These are phyloP conservation scores for Actias luna DNA, from an alignment of 2,888 invertebrate species.

Conservation along the genomic window DNA sequence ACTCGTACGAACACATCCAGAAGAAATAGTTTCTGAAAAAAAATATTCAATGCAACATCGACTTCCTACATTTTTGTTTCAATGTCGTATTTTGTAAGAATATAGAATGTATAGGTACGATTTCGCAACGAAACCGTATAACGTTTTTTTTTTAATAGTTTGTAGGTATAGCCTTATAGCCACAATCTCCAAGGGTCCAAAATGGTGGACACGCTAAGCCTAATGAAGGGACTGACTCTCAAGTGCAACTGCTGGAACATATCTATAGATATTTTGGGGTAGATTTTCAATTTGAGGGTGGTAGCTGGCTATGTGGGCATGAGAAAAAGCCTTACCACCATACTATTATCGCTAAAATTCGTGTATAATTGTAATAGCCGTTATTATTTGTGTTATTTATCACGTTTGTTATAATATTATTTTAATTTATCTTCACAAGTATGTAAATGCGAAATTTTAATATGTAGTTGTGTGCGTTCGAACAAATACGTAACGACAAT, in stretches of 20 bases:
- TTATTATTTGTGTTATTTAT: neutral
- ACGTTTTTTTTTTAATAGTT: neutral
- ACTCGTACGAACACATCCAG: neutral
- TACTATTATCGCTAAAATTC: too few relatives aligned
- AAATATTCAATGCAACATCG: neutral
- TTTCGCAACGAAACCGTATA: neutral
- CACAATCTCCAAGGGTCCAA: too few relatives aligned
- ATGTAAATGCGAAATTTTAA: slow-evolving; percentile 16
- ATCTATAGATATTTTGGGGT: too few relatives aligned
- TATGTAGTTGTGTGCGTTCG: slow-evolving; percentile 23
- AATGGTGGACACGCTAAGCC: too few relatives aligned
- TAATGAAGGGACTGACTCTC: too few relatives aligned
- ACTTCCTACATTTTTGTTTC: neutral
- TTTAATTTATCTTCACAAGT: neutral
- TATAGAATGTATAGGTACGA: neutral
- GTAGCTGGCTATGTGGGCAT: too few relatives aligned
- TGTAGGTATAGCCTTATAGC: too few relatives aligned
- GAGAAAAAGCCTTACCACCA: too few relatives aligned
- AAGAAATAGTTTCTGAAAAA: slow-evolving; percentile 1
- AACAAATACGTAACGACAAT: slow-evolving; percentile 26
- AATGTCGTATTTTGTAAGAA: neutral
- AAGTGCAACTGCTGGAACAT: too few relatives aligned
- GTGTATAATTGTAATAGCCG: too few relatives aligned
- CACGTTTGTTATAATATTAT: neutral
- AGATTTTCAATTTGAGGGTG: too few relatives aligned